These are phyloP conservation scores for Lasioglossum leucozonium DNA, from an alignment of 2,888 invertebrate species.

Conservation along the genomic window DNA sequence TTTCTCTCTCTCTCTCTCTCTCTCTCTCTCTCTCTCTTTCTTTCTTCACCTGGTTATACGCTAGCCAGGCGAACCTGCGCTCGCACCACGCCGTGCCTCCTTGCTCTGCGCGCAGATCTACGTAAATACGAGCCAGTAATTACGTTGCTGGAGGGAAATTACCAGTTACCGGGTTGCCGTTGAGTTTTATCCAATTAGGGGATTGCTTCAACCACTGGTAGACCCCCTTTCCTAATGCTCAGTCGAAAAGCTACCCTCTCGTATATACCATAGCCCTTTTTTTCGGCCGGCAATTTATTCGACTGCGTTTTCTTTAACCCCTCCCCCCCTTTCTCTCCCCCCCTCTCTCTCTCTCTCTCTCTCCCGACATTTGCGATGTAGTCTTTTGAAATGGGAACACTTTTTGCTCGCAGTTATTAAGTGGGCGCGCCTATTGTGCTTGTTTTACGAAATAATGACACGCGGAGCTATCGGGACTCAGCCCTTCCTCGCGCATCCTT, in stretches of 20 bases:
- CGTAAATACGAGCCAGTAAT: constrained; percentile 78
- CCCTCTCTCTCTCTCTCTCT: not conserved
- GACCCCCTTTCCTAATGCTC: constrained; percentile 40
- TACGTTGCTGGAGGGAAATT: constrained; percentile 78
- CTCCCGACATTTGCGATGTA: not conserved
- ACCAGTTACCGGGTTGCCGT: constrained; percentile 74
- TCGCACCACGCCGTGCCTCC: constrained; percentile 32
- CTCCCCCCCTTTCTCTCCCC: not conserved
- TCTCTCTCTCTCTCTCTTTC: constrained; percentile 37
- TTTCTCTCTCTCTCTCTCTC: constrained; percentile 52
- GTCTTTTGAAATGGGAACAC: constrained; percentile 16
- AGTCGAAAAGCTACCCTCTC: constrained; percentile 42
- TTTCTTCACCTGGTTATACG: constrained; percentile 61
- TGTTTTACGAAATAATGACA: not conserved
- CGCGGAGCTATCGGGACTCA: not conserved
- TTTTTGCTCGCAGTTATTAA: constrained; percentile 21
- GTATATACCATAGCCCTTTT: constrained; percentile 24
- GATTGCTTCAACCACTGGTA: constrained; percentile 66
- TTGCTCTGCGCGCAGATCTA: constrained; percentile 67
- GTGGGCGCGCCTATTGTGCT: not conserved
- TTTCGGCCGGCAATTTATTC: constrained; percentile 39
- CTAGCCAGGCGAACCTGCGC: constrained; percentile 26
- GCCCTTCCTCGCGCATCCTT: not conserved
- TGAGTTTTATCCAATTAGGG: constrained; percentile 77
- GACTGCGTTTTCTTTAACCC: constrained; percentile 33